Base-by-base conservation (phyloP, 2,113 vertebrate genomes). In the Misgurnus mizolepis region DNA sequence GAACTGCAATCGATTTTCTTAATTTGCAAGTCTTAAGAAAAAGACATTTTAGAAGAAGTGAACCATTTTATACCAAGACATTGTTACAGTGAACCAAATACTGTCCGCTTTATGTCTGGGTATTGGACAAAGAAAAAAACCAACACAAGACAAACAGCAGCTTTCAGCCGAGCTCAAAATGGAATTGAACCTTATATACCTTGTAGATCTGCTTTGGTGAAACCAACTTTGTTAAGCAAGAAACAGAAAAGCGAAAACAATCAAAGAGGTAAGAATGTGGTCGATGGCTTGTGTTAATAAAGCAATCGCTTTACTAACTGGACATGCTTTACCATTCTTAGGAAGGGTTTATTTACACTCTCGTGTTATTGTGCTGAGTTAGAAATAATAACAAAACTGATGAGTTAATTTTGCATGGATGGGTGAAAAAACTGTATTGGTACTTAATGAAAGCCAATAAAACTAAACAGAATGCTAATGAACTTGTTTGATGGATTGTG, bases 201-300 rank as follows among this genome's bases (percentile, higher is more conserved):
- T 95, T 96, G 92, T 86, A 95, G 93, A 90, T 95, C 93, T 93
- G 94, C 94, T 95, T 95, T 96, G 93, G 93, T 93, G 92, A 94
- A 95, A 85, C 91, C 91, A 94, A 95, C 94, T 96, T 95, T 94
- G 94, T 95, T 94, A 93, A 92, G 86, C 93, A 89, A 93, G 88
- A 91, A 86, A 91, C 87, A 89, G 88, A 90, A 92, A 91, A 88
- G 82, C 74, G 90, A 89, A 92, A 84, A 84, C 92, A 92, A 87
- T 93, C 83, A 92, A 91, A 80, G 81, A 93, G 89, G 92, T 95
- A 95, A 95, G 93, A 94, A 91, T 84, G 90, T 92, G 88, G 82
- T 80, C 71, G 85, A 87, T 89, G 85, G 85, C 69, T 80, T 70
- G 58, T 50, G 85, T 88, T 87, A 87, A 86, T 85, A 89, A 89